Conservation (phyloP, 2,797 vertebrate species). For the Aphelocoma californica region DNA sequence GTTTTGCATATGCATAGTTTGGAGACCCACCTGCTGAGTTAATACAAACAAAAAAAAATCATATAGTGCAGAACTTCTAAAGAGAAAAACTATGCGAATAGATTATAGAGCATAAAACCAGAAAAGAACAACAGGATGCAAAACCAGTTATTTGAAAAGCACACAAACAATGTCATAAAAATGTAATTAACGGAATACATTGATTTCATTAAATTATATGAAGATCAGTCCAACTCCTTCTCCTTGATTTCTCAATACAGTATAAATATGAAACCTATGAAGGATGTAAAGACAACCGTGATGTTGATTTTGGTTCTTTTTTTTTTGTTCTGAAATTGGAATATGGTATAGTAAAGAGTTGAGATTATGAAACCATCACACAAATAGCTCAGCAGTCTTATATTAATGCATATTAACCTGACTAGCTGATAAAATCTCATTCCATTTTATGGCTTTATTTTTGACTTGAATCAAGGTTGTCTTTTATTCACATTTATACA, state of each 20-base stretch:
- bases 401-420: not conserved
- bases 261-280: not conserved
- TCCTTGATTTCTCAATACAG: not conserved
- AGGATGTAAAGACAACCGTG: not conserved
- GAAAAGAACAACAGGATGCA: not conserved
- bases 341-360: not conserved
- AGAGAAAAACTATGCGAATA: not conserved
- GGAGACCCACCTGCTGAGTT: slow-evolving; percentile 14
- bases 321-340: not conserved
- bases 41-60: not conserved
- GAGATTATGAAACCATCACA: not conserved
- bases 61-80: not conserved
- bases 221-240: not conserved
- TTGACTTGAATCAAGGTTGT: not conserved
- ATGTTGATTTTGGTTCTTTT: not conserved
- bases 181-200: not conserved
- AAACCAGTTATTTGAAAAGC: not conserved
- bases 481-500: not conserved
- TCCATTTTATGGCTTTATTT: not conserved
- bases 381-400: not conserved
- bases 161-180: not conserved
- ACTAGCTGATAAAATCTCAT: not conserved
- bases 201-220: not conserved
- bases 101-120: not conserved
- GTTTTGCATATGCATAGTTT: not conserved